Conservation (phyloP, 1,140 invertebrate species). For the Drosophila elegans region DNA sequence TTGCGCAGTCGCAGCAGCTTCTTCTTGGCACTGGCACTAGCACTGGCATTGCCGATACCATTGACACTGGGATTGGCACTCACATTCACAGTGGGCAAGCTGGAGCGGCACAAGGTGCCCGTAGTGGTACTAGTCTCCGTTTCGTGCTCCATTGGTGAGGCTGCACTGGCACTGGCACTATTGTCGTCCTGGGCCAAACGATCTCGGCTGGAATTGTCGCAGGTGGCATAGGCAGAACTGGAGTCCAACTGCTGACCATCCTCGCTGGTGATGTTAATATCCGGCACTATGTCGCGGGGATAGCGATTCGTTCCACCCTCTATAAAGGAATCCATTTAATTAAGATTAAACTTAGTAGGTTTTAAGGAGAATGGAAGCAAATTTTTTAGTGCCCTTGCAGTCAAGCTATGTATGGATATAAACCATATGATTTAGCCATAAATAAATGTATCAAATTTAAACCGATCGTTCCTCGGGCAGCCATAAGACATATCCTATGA, state of each 20-base stretch:
- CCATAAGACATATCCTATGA: no score
- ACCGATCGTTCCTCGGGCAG: no score
- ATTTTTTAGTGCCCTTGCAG: no score
- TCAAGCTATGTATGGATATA: no score
- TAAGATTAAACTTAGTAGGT: background rate
- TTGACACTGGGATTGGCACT: slow-evolving; percentile 10
- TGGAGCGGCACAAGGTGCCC: slow-evolving; percentile 56
- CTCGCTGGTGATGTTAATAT: slow-evolving; percentile 77
- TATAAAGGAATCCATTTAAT: background rate
- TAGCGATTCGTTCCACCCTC: slow-evolving; percentile 71
- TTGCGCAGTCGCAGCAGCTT: slow-evolving; percentile 83
- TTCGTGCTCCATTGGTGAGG: slow-evolving; percentile 71
- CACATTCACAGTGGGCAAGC: slow-evolving; percentile 7
- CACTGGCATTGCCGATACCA: slow-evolving; percentile 22
- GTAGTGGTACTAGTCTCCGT: slow-evolving; percentile 71
- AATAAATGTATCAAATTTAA: no score
- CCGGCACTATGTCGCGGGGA: slow-evolving; percentile 72
- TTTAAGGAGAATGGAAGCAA: no score
- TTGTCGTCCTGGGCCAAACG: slow-evolving; percentile 61
- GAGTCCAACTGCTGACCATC: slow-evolving; percentile 71
- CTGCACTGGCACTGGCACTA: slow-evolving; percentile 66
- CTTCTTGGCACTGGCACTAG: slow-evolving; percentile 55
- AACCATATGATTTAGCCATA: no score
- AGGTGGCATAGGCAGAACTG: slow-evolving; percentile 55
- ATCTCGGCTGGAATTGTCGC: slow-evolving; percentile 58